Base-by-base conservation (phyloP, 2,113 vertebrate genomes). In the Pseudorasbora parva region DNA sequence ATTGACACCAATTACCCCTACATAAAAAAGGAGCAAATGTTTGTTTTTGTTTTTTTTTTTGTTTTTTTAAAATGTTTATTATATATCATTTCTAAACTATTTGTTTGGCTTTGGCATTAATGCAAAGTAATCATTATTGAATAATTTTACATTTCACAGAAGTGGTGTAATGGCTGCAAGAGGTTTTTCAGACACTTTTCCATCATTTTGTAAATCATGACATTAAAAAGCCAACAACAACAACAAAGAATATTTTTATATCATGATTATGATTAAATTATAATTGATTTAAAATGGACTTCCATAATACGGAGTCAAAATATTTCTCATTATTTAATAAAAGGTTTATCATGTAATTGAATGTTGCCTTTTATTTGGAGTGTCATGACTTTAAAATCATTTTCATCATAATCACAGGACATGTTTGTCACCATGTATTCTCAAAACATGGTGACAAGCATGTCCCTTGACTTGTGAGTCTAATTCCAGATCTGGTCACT, bases 401-500 rank as follows among this genome's bases (percentile, higher is more conserved):
- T 45, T 23, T 41, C 15, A 71, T 23, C 10, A 71, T 23, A 45
- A 71, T 72, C 5, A 3, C 68, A 71, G n/a, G n/a, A 23, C 64
- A 71, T 71, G 41, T 19, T 51, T 19, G 4, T 19, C 43, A 51
- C 4, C 43, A 74, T 49, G 15, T 45, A 19, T 25, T 49, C 71
- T 49, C 8, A 17, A 49, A 49, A 73, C 27, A 25, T 45, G 8
- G 23, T 10, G 43, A 7, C 7, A 73, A 15, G 17, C 45, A 73
- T 27, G 72, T 27, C 12, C n/a, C 43, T 27, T 74, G n/a, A 47
- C 23, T 74, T 81, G 41, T 64, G 59, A 76, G 78, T 79, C 69
- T 78, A 87, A 74, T 79, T 82, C 78, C 85, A 87, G 81, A 89
- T 87, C 81, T 71, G 73, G 83, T 83, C 78, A n/a, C 75, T 69